Percentiles rank a stretch among this genome's conserved stretches.
Conservation (phyloP, 2,113 vertebrate species). For the Cryptomyrus ogoouensis region DNA sequence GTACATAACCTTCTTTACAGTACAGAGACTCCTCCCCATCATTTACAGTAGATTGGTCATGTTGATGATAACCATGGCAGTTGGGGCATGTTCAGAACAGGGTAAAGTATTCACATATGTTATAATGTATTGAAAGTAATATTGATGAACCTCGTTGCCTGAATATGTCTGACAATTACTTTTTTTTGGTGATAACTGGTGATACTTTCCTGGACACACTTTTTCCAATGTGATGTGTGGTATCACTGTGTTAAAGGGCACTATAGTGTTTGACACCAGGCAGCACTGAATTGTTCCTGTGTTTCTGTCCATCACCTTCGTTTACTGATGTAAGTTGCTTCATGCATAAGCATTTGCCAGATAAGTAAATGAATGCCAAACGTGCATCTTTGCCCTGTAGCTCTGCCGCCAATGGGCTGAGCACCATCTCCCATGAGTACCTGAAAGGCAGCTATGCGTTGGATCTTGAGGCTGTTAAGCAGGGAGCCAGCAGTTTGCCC, state of each 20-base stretch:
- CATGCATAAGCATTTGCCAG: not conserved
- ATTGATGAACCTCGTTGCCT: not conserved
- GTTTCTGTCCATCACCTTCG: slow-evolving; percentile 9
- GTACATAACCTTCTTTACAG: not conserved
- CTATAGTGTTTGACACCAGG: not conserved
- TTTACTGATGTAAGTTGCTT: not conserved
- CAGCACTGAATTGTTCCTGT: not conserved
- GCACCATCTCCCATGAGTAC: slow-evolving; percentile 86
- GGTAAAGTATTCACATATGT: not conserved
- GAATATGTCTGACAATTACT: not conserved
- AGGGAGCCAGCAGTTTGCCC: slow-evolving; percentile 76
- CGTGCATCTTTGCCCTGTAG: not conserved
- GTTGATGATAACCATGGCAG: not conserved
- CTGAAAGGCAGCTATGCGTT: slow-evolving; percentile 88
- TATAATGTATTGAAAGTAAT: not conserved
- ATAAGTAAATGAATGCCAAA: not conserved
- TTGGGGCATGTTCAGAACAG: not conserved
- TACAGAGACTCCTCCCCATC: not conserved
- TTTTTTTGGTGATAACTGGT: not conserved
- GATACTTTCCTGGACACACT: not conserved
- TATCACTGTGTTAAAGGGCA: not conserved
- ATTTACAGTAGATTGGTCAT: not conserved
- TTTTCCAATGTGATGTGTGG: not conserved
- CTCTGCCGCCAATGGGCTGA: slow-evolving; percentile 77
- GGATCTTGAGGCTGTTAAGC: slow-evolving; percentile 85